A percentile compares a stretch with the other conserved stretches of the same genome.
Conservation (phyloP, 2,797 vertebrate species). For the Channallabes apus region DNA sequence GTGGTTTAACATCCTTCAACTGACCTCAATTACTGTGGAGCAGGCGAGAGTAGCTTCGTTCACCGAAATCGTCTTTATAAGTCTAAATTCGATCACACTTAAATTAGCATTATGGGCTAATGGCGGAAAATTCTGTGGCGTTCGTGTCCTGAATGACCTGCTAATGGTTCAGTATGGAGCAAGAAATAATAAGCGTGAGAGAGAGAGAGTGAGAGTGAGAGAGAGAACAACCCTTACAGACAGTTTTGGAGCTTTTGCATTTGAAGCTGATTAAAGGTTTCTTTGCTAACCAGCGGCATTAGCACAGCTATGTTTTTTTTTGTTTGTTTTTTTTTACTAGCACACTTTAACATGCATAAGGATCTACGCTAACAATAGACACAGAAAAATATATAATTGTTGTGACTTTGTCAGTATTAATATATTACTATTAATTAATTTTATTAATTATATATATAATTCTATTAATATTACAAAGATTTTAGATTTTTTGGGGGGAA, state of each 20-base stretch:
- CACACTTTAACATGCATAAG: no score
- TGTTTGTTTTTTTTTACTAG: no score
- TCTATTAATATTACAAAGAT: no score
- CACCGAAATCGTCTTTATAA: neutral
- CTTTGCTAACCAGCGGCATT: neutral
- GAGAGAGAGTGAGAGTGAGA: neutral
- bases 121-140: neutral
- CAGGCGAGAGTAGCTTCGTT: neutral
- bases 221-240: neutral
- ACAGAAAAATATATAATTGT: neutral
- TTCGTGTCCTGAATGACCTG: slow-evolving; percentile 6
- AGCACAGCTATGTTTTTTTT: neutral
- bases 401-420: neutral
- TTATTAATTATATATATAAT: no score
- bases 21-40: slow-evolving; percentile 26
- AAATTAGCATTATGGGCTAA: slow-evolving; percentile 22
- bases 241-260: neutral
- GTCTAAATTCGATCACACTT: slow-evolving; percentile 29
- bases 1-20: slow-evolving; percentile 14
- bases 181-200: no score
- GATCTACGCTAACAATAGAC: neutral
- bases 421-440: no score
- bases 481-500: no score
- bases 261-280: neutral
- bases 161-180: neutral